A percentile compares a stretch with the other conserved stretches of the same genome.
phyloP scores from a whole-genome alignment of 1,140 invertebrate genomes.

The Calephelis nemesis region DNA sequence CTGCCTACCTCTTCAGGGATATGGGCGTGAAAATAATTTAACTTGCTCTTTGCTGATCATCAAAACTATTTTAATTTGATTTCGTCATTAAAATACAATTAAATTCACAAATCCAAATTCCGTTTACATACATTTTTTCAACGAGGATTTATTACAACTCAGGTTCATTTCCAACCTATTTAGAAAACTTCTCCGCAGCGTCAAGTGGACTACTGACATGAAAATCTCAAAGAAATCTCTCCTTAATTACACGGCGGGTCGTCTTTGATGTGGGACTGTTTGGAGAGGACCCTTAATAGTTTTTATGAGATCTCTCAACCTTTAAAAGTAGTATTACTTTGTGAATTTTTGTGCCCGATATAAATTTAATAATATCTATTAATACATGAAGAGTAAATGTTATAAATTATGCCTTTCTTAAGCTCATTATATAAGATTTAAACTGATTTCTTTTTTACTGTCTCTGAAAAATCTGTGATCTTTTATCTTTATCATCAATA shows the following conservation, averaged over 20 bases:
- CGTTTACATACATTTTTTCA: neutral
- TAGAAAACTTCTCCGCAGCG: conserved; percentile 1
- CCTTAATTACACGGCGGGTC: conserved; percentile 7
- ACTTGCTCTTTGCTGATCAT: too few species aligned
- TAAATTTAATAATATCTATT: too few species aligned
- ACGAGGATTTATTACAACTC: neutral
- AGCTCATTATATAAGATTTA: too few species aligned
- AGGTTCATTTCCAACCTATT: neutral
- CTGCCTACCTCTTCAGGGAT: too few species aligned
- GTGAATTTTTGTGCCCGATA: neutral
- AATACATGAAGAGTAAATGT: too few species aligned
- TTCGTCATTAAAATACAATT: too few species aligned
- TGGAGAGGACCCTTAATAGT: conserved; percentile 7
- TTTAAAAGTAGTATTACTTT: conserved; percentile 3
- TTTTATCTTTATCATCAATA: too few species aligned
- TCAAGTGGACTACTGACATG: conserved; percentile 6
- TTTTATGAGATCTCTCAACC: conserved; percentile 11
- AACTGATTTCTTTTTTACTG: too few species aligned
- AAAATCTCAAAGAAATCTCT: conserved; percentile 13
- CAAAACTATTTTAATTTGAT: too few species aligned
- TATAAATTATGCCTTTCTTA: too few species aligned
- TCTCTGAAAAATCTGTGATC: too few species aligned
- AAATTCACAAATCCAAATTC: neutral
- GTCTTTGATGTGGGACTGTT: conserved; percentile 11
- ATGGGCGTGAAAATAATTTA: too few species aligned